A percentile compares a stretch with the other conserved stretches of the same genome.
Conservation (phyloP, 2,888 invertebrate genomes). For the Drosophila niveifrons region DNA sequence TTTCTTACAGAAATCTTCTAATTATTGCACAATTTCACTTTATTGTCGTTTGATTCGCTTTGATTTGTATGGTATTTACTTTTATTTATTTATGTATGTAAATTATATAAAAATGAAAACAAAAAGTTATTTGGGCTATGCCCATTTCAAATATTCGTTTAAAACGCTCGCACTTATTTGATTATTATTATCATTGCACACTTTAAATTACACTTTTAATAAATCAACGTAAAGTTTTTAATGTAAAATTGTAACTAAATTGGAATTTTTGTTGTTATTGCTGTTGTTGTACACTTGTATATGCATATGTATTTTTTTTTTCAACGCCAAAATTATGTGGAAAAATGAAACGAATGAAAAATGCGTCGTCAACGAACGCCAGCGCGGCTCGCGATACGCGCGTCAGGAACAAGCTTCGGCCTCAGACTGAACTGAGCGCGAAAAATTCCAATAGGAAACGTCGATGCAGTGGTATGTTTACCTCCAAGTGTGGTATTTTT, state of each 20-base stretch:
- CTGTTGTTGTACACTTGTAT: slow-evolving; percentile 19
- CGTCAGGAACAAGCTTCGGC: slow-evolving; percentile 82
- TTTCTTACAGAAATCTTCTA: slow-evolving; percentile 66
- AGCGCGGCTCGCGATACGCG: slow-evolving; percentile 75
- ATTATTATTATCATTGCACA: slow-evolving; percentile 40
- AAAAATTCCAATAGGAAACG: slow-evolving; percentile 56
- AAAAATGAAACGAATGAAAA: slow-evolving; percentile 64
- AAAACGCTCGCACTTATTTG: slow-evolving; percentile 45
- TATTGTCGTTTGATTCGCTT: slow-evolving; percentile 17
- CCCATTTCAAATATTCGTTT: slow-evolving; percentile 57
- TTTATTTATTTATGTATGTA: slow-evolving; percentile 14
- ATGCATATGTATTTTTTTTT: slow-evolving; percentile 32
- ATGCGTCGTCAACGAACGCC: slow-evolving; percentile 60
- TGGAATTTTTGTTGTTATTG: slow-evolving; percentile 12
- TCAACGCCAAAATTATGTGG: slow-evolving; percentile 64
- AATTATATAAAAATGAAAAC: slow-evolving; percentile 55
- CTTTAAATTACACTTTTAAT: neutral
- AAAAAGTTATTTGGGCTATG: slow-evolving; percentile 68
- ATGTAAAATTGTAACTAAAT: slow-evolving; percentile 5
- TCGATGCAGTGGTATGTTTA: slow-evolving; percentile 20
- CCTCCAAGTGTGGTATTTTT: slow-evolving; percentile 38
- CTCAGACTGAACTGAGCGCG: slow-evolving; percentile 65
- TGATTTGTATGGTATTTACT: slow-evolving; percentile 11
- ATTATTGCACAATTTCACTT: slow-evolving; percentile 68
- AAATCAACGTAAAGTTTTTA: slow-evolving; percentile 21